A percentile compares a stretch with the other conserved stretches of the same genome.
Conservation (phyloP, 2,113 vertebrate genomes). For the Actenoides lindsayi region DNA sequence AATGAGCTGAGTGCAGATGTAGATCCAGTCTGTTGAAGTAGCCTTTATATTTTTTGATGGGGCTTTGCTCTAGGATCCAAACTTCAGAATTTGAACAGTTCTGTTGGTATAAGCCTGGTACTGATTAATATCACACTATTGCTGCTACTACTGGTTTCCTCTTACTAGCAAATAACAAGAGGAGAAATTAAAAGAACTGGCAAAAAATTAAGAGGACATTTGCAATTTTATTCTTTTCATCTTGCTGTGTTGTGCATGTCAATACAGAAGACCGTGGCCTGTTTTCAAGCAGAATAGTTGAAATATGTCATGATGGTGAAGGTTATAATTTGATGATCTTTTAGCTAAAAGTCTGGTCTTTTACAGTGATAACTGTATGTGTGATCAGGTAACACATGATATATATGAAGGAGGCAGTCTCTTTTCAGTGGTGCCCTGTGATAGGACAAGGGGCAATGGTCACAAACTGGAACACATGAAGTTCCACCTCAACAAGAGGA, state of each 20-base stretch:
- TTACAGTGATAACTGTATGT: not conserved
- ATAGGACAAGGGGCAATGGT: too few species aligned
- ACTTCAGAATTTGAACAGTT: not conserved
- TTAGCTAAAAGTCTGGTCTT: not conserved
- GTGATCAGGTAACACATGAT: not conserved
- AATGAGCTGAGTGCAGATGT: not conserved
- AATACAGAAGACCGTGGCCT: not conserved
- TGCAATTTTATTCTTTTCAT: not conserved
- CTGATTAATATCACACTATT: not conserved
- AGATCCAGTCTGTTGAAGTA: not conserved
- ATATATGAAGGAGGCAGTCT: too few species aligned
- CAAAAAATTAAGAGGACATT: not conserved
- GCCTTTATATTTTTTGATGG: not conserved
- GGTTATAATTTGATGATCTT: not conserved
- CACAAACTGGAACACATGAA: too few species aligned
- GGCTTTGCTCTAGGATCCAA: not conserved
- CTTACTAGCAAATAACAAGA: not conserved
- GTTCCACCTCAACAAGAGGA: too few species aligned
- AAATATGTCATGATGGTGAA: not conserved
- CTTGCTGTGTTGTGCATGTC: not conserved
- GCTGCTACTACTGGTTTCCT: not conserved
- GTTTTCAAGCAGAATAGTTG: not conserved
- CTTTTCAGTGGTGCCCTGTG: too few species aligned
- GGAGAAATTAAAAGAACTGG: not conserved
- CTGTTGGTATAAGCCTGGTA: not conserved